A percentile compares a stretch with the other conserved stretches of the same genome.
phyloP scores from a whole-genome alignment of 92 coral and sea anemone species.

The Montipora capitata region DNA sequence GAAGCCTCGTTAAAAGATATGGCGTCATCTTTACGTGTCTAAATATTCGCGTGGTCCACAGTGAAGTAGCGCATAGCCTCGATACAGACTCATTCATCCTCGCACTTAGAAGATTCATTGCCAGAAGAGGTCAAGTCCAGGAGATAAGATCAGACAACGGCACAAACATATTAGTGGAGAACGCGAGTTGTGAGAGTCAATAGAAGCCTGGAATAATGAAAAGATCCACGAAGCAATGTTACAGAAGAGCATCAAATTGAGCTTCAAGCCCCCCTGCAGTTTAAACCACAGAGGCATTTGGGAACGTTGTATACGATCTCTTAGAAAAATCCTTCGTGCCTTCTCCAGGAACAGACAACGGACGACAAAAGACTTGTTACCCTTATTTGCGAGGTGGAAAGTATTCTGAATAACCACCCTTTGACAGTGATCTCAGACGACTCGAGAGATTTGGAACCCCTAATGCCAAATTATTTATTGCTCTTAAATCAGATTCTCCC shows the following conservation, averaged over 20 bases:
- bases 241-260: not conserved
- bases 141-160: slow-evolving; percentile 9
- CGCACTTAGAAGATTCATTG: not conserved
- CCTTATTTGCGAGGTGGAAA: not conserved
- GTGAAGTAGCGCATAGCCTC: not conserved
- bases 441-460: not conserved
- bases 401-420: not conserved
- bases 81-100: not conserved
- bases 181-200: not conserved
- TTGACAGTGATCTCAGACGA: not conserved
- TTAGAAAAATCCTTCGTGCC: not conserved
- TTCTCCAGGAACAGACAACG: slow-evolving; percentile 1
- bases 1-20: slow-evolving; percentile 30
- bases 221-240: not conserved
- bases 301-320: not conserved
- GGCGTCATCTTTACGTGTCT: slow-evolving; percentile 23
- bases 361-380: not conserved
- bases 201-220: not conserved
- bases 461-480: not conserved
- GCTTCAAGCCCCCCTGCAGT: not conserved
- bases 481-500: not conserved
- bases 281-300: not conserved
- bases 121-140: not conserved
- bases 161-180: not conserved
- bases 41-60: not conserved